Conservation (phyloP, 2,113 vertebrate species). For the Eulemur rufifrons region DNA sequence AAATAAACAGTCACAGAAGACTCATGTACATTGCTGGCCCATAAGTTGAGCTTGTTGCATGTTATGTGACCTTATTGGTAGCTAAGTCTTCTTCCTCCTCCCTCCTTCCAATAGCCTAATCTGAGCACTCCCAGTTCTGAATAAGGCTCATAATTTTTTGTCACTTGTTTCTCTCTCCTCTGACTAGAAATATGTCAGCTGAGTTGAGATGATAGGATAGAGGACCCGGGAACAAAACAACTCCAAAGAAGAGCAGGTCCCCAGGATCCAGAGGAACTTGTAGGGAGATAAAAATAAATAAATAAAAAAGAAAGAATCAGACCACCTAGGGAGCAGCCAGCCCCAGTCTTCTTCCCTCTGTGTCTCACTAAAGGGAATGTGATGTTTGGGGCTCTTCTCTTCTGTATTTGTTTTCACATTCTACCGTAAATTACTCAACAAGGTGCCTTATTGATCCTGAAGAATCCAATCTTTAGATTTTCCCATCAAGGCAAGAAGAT, state of each 20-base stretch:
- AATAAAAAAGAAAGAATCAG: background rate
- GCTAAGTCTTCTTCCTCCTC: background rate
- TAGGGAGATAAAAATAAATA: background rate
- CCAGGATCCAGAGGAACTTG: slow-evolving; percentile 15
- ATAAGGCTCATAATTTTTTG: background rate
- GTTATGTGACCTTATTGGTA: background rate
- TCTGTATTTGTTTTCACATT: slow-evolving; percentile 66
- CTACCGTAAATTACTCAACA: slow-evolving; percentile 66
- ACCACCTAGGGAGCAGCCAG: slow-evolving; percentile 15
- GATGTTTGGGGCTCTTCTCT: background rate
- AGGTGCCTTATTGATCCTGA: slow-evolving; percentile 61
- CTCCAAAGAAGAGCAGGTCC: background rate
- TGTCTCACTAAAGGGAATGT: background rate
- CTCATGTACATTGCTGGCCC: background rate
- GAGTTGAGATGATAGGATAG: background rate
- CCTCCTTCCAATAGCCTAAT: background rate
- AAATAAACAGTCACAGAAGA: slow-evolving; percentile 26
- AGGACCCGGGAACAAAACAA: background rate
- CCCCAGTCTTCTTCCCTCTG: background rate
- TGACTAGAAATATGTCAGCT: background rate
- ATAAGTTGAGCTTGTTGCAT: slow-evolving; percentile 14
- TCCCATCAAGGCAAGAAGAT: slow-evolving; percentile 46
- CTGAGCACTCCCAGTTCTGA: background rate
- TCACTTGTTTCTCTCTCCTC: slow-evolving; percentile 27
- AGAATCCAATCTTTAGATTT: slow-evolving; percentile 51